Evolutionary conservation across 1,140 invertebrate species (phyloP), one percentile per base, ranked within the genome.

Genomic region (Euwallacea similis): DNA sequence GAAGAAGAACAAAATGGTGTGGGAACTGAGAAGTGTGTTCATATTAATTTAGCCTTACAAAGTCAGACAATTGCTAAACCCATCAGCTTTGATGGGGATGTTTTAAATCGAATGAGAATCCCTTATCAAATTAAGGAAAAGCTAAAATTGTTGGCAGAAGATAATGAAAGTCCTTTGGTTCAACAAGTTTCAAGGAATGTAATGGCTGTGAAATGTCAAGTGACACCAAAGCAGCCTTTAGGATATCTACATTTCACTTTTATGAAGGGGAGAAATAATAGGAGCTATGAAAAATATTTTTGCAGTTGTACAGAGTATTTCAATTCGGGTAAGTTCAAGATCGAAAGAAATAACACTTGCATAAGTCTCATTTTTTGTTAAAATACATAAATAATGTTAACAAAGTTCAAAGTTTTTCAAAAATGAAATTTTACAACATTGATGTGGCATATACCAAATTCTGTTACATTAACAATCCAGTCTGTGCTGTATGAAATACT

Each of bases 191-290:
- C 91, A 1, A 91, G 90, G 81, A 88, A 87, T 74, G 88, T 90
- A 44, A 90, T 93, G 88, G 91, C 88, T 50, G 90, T 93, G 0
- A 91, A 90, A 79, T 92, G 90, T 79, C 88, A 90, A 80, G 83
- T 86, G 11, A 87, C 86, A 67, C 83, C 86, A 0, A 89, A 89
- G 75, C 87, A 92, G 78, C 90, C 90, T 7, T 81, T 93, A 15
- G 91, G 91, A 7, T 92, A 91, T 79, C 81, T 93, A 43, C 91
- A 93, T 81, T 88, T 91, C 81, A 85, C 86, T 11, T 88, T 91
- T 77, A 87, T 86, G 78, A 83, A 83, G 47, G 81, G 78, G 33
- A 86, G 85, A 80, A 33, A 33, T 33, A 83, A 84, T 65, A 86
- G 84, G 76, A 77, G 83, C 13, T 87, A 88, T 73, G 84, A 88